These are phyloP conservation scores for Hemistola chrysoprasaria DNA, from an alignment of 2,888 invertebrate genomes.

Conservation along the genomic window DNA sequence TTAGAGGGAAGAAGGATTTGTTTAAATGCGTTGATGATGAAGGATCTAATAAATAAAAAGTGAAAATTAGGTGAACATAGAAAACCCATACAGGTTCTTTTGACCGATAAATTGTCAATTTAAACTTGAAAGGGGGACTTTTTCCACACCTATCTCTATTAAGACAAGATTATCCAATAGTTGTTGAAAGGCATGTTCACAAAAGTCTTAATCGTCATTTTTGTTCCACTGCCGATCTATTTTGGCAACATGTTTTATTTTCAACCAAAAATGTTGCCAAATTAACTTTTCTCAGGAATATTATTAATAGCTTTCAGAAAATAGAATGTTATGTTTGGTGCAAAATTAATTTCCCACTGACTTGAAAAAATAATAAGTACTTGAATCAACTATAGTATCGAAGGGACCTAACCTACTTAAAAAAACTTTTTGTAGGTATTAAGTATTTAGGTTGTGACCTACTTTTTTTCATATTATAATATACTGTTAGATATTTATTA, in stretches of 20 bases:
- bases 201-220: neutral
- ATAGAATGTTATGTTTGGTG: too few relatives aligned
- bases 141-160: constrained; percentile 4
- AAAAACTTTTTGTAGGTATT: too few relatives aligned
- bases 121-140: constrained; percentile 22
- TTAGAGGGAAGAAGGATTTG: too few relatives aligned
- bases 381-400: too few relatives aligned
- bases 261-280: neutral
- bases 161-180: constrained; percentile 13
- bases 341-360: too few relatives aligned
- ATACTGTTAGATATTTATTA: too few relatives aligned
- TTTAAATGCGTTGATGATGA: too few relatives aligned
- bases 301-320: too few relatives aligned
- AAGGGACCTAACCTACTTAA: too few relatives aligned
- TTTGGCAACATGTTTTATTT: constrained; percentile 3
- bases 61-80: constrained; percentile 9
- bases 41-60: constrained; percentile 3
- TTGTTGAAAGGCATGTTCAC: constrained; percentile 9
- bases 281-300: neutral
- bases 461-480: too few relatives aligned
- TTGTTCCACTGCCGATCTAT: neutral
- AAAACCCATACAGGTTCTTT: constrained; percentile 6
- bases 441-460: too few relatives aligned
- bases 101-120: constrained; percentile 38
- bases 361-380: too few relatives aligned